Evolutionary conservation across 2,797 vertebrate genomes (phyloP), one percentile per base, ranked within the genome.

Genomic region (Pantherophis alleghaniensis): DNA sequence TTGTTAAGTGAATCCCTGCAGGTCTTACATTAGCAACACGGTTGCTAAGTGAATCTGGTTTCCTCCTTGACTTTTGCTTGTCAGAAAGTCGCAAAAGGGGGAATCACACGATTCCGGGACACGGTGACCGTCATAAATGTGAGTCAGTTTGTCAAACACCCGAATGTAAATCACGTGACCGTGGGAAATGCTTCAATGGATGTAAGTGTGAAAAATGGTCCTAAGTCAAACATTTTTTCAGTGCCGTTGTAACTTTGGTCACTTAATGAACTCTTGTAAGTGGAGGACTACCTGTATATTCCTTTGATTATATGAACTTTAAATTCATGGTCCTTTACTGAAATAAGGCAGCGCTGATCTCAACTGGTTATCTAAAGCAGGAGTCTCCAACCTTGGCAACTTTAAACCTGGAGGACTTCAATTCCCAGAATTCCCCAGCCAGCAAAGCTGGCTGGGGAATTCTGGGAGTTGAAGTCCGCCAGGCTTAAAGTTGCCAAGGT

Each of bases 71-170:
- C 6, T 66, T 66, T 66, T n/a, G 12, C 66, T 69, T 74, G 66
- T 32, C n/a, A 9, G n/a, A 74, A 1, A 1, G n/a, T 74, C n/a
- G 0, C 66, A 37, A 74, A 37, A 74, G 66, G 6, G 14, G n/a
- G 32, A 5, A 5, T 9, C 6, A 7, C n/a, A 9, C 5, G 7
- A 37, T 32, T 16, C n/a, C 0, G 0, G 66, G n/a, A 74, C n/a
- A 74, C 6, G 32, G n/a, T 2, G 18, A 37, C 2, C 6, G 2
- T 74, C 66, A 18, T 18, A 18, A 69, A 69, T 18, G n/a, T 32
- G 66, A 18, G 16, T 37, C n/a, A 0, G 6, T 9, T 9, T 18
- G n/a, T 37, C n/a, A 32, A 32, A n/a, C 66, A 74, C 18, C 66
- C 0, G 0, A 37, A 74, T 37, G n/a, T 16, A 74, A 32, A 74